Conservation (phyloP, 2,113 vertebrate genomes). For the Cyprinus carpio region DNA sequence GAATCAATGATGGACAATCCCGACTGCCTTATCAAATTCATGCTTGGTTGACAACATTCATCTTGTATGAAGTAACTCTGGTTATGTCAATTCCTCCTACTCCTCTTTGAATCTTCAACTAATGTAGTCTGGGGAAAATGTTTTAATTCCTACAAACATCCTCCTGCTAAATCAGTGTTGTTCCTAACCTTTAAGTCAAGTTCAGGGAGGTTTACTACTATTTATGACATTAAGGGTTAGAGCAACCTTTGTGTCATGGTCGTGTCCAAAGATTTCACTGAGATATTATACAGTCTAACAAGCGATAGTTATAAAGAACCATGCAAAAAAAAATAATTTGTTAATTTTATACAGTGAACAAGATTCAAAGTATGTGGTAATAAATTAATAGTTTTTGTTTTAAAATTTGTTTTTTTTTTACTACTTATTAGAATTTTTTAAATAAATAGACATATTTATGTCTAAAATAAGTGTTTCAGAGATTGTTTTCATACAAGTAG, state of each 20-base stretch:
- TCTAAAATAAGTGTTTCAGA: not conserved
- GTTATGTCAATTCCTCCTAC: not conserved
- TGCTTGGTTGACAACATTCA: not conserved
- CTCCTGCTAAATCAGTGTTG: not conserved
- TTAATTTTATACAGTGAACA: no score
- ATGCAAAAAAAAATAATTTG: no score
- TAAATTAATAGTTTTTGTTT: no score
- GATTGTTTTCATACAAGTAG: not conserved
- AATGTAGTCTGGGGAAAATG: not conserved
- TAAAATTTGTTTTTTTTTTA: not conserved
- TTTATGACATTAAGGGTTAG: not conserved
- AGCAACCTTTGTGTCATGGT: not conserved
- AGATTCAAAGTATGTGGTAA: no score
- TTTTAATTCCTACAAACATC: not conserved
- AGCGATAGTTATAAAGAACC: no score
- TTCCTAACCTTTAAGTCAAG: not conserved
- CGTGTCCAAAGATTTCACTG: no score
- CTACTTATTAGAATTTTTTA: not conserved
- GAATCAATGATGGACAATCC: constrained; percentile 25
- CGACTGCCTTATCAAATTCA: not conserved
- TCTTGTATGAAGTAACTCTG: not conserved
- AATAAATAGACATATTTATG: not conserved
- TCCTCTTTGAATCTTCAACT: not conserved
- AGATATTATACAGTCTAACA: no score
- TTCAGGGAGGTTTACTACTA: not conserved